phyloP scores from a whole-genome alignment of 2,888 invertebrate species.

The Xanthia icteritia region DNA sequence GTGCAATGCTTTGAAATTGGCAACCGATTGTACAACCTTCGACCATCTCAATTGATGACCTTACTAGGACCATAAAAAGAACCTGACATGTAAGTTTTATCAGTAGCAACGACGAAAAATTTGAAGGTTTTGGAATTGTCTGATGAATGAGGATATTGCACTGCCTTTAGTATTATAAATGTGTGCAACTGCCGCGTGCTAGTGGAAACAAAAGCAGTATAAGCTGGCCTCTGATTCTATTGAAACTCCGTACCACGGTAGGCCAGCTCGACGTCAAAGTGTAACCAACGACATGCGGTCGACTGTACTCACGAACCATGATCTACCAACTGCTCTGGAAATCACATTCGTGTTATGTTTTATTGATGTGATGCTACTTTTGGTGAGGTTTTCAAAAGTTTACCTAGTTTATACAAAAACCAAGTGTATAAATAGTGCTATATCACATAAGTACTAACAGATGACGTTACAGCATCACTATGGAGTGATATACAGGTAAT shows the following conservation, averaged over 20 bases:
- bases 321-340: neutral
- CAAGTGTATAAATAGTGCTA: constrained; percentile 54
- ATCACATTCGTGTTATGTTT: too few relatives aligned
- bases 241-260: too few relatives aligned
- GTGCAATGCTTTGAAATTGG: constrained; percentile 22
- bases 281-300: too few relatives aligned
- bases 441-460: constrained; percentile 69
- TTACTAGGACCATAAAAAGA: constrained; percentile 13
- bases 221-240: too few relatives aligned
- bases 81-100: constrained; percentile 42
- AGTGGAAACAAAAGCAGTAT: too few relatives aligned
- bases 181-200: too few relatives aligned
- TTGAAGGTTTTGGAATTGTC: neutral
- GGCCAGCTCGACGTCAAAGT: too few relatives aligned
- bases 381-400: neutral
- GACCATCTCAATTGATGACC: constrained; percentile 10
- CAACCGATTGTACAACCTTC: constrained; percentile 22
- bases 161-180: neutral
- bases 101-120: neutral
- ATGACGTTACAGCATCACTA: constrained; percentile 58
- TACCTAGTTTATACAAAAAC: constrained; percentile 50
- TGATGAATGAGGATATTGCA: neutral
- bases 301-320: neutral
- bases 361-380: neutral
- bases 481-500: constrained; percentile 54